These are phyloP conservation scores for Vulpes lagopus DNA, from an alignment of 2,113 vertebrate genomes.

Conservation along the genomic window DNA sequence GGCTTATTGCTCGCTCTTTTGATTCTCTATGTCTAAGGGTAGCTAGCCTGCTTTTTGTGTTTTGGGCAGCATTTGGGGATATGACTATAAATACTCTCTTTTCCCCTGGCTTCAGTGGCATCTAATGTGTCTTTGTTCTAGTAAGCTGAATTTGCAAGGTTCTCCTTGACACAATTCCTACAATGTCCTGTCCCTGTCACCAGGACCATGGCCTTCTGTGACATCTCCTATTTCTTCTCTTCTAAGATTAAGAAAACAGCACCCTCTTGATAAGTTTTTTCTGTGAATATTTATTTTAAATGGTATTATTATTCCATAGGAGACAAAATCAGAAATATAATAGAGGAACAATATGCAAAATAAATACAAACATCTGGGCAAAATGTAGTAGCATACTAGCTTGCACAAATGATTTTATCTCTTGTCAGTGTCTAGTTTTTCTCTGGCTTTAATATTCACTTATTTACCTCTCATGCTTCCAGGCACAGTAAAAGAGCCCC, in stretches of 20 bases:
- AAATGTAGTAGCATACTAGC: neutral
- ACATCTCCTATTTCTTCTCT: neutral
- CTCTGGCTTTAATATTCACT: neutral
- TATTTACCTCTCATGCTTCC: neutral
- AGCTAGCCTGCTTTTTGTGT: neutral
- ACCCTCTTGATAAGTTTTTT: neutral
- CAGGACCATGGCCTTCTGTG: neutral
- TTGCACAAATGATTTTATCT: neutral
- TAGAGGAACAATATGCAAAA: neutral
- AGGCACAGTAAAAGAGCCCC: neutral
- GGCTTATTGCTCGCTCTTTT: neutral
- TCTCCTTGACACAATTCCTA: neutral
- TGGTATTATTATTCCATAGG: neutral
- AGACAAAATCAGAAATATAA: conserved; percentile 32
- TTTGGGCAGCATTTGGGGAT: neutral
- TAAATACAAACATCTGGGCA: neutral
- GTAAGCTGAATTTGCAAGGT: neutral
- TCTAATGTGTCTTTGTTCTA: neutral
- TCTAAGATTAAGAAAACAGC: neutral
- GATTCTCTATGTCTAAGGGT: neutral
- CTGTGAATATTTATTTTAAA: neutral
- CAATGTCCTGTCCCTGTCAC: neutral
- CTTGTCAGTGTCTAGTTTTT: neutral
- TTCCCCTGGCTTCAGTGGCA: neutral
- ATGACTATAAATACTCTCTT: neutral